These are phyloP conservation scores for Prorops nasuta DNA, from an alignment of 1,140 invertebrate genomes.

Conservation along the genomic window DNA sequence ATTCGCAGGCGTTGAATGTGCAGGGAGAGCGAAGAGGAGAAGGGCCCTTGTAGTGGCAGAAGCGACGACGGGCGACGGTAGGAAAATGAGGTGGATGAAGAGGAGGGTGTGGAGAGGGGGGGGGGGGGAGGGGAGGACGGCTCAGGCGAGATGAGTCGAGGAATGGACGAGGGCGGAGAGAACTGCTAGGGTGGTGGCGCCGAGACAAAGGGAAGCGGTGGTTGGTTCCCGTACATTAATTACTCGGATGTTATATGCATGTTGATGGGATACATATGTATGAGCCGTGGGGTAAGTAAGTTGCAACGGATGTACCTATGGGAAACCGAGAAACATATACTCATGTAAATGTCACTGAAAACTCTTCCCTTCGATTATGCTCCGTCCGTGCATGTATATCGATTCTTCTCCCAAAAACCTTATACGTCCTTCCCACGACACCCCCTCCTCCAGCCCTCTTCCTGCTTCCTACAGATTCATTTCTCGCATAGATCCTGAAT, in stretches of 20 bases:
- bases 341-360: background rate
- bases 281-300: conserved; percentile 29
- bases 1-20: too few relatives aligned
- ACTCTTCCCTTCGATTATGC: too few relatives aligned
- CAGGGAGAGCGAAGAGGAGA: background rate
- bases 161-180: background rate
- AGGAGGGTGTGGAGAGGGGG: background rate
- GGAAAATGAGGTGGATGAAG: background rate
- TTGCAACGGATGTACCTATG: conserved; percentile 4
- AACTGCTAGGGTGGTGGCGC: conserved; percentile 1
- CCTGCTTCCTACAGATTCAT: too few relatives aligned
- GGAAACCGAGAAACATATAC: background rate
- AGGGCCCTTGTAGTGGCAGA: too few relatives aligned
- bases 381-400: too few relatives aligned
- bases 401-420: too few relatives aligned
- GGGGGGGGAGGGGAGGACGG: background rate
- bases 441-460: too few relatives aligned
- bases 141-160: too few relatives aligned
- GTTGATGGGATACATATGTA: conserved; percentile 33
- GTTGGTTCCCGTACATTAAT: conserved; percentile 25
- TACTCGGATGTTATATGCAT: conserved; percentile 35
- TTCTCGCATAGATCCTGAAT: too few relatives aligned
- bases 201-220: conserved; percentile 1
- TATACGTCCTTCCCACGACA: too few relatives aligned
- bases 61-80: conserved; percentile 2